Percentiles rank a stretch among this genome's conserved stretches.
These are phyloP conservation scores for Octomys mimax DNA, from an alignment of 2,797 vertebrate species.

Conservation along the genomic window DNA sequence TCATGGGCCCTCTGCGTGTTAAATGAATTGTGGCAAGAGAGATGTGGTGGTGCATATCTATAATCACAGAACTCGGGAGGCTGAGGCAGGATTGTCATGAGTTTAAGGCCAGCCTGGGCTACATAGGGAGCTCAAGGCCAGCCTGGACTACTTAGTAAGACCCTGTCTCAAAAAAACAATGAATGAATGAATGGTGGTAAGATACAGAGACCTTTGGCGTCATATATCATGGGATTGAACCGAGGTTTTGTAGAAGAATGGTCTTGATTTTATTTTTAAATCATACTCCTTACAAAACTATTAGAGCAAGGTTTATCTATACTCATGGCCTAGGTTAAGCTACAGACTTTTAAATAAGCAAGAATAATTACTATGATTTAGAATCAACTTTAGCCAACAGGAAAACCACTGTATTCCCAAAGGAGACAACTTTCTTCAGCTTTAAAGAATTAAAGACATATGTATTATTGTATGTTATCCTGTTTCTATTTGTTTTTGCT, in stretches of 20 bases:
- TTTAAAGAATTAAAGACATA: conserved; percentile 25
- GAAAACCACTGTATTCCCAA: conserved; percentile 44
- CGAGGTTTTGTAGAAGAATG: neutral
- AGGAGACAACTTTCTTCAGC: neutral
- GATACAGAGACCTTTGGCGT: neutral
- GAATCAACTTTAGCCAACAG: conserved; percentile 46
- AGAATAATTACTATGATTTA: conserved; percentile 54
- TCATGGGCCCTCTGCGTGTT: neutral
- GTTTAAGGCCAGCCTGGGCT: neutral
- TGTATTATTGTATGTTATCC: too few species aligned
- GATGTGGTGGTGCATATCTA: neutral
- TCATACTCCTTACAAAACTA: neutral
- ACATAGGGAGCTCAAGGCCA: neutral
- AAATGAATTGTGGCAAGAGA: neutral
- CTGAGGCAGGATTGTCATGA: neutral
- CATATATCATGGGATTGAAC: neutral
- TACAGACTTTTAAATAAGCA: conserved; percentile 57
- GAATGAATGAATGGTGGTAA: neutral
- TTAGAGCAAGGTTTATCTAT: neutral
- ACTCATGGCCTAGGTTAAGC: neutral
- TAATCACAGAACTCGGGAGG: neutral
- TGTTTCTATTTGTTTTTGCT: too few species aligned
- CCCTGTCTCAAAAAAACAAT: neutral
- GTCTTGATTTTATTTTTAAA: conserved; percentile 20
- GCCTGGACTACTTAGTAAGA: neutral